Percentiles rank a stretch among this genome's conserved stretches.
These are phyloP conservation scores for Proteles cristata DNA, from an alignment of 2,113 vertebrate genomes.

Conservation along the genomic window DNA sequence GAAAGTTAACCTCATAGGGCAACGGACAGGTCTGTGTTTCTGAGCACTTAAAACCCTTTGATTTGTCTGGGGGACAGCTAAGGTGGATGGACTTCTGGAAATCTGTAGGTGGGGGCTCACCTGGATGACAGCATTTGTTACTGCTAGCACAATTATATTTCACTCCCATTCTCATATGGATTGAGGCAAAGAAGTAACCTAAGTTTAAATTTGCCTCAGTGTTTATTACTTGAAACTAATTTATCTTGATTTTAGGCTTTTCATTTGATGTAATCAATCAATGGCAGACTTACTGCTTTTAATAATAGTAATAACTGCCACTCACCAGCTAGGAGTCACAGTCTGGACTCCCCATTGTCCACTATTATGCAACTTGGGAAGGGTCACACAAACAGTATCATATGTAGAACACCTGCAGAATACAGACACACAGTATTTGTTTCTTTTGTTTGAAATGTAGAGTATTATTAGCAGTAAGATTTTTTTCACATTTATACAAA, in stretches of 20 bases:
- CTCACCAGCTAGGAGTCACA: not conserved
- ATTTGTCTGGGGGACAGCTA: not conserved
- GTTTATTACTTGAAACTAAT: not conserved
- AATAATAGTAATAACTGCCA: not conserved
- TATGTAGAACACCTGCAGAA: not conserved
- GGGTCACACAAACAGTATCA: not conserved
- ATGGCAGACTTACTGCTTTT: not conserved
- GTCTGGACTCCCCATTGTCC: not conserved
- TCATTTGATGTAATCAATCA: not conserved
- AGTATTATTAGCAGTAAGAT: not conserved
- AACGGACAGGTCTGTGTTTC: not conserved
- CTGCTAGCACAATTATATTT: not conserved
- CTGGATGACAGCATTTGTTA: not conserved
- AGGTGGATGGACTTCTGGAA: not conserved
- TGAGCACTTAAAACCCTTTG: not conserved
- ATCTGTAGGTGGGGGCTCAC: not conserved
- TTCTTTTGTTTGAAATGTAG: not conserved
- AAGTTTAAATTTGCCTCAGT: not conserved
- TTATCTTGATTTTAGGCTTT: not conserved
- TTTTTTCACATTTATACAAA: not conserved
- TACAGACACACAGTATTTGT: not conserved
- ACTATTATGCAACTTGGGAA: not conserved
- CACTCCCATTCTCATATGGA: not conserved
- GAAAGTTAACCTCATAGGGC: not conserved
- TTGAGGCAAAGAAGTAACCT: not conserved